These are phyloP conservation scores for Cremastobaeus sp. DNA, from an alignment of 2,888 invertebrate species.

Conservation along the genomic window DNA sequence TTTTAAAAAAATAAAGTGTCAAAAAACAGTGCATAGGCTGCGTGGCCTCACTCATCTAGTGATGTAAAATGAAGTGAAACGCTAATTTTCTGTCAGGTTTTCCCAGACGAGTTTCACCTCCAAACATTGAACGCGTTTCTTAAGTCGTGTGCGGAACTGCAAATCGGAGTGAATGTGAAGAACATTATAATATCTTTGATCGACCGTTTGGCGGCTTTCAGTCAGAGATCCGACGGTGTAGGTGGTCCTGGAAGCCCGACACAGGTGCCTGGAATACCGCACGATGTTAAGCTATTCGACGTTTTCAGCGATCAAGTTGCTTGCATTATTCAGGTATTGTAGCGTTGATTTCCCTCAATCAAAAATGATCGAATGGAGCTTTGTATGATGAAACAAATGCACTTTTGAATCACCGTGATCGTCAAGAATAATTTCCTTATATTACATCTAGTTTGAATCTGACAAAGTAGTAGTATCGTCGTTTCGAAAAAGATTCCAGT, in stretches of 20 bases:
- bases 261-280: conserved; percentile 84
- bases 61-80: conserved; percentile 18
- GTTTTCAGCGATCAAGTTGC: conserved; percentile 99
- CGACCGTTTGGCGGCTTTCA: conserved; percentile 91
- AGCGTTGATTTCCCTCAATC: neutral
- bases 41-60: no score
- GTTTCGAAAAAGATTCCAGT: no score
- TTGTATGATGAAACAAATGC: conserved; percentile 49
- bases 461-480: no score
- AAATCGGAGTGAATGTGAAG: conserved; percentile 97
- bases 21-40: no score
- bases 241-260: conserved; percentile 80
- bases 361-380: no score
- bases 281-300: conserved; percentile 96
- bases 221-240: conserved; percentile 85
- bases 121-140: conserved; percentile 96
- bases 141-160: conserved; percentile 97
- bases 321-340: conserved; percentile 90
- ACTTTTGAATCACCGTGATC: conserved; percentile 38
- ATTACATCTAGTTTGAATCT: conserved; percentile 77
- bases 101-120: conserved; percentile 99
- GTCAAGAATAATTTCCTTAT: conserved; percentile 65
- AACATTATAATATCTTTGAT: conserved; percentile 98
- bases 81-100: no score
- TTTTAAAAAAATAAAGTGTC: no score